Evolutionary conservation across 1,140 invertebrate genomes (phyloP).

Genomic region (Euborellia annulipes): DNA sequence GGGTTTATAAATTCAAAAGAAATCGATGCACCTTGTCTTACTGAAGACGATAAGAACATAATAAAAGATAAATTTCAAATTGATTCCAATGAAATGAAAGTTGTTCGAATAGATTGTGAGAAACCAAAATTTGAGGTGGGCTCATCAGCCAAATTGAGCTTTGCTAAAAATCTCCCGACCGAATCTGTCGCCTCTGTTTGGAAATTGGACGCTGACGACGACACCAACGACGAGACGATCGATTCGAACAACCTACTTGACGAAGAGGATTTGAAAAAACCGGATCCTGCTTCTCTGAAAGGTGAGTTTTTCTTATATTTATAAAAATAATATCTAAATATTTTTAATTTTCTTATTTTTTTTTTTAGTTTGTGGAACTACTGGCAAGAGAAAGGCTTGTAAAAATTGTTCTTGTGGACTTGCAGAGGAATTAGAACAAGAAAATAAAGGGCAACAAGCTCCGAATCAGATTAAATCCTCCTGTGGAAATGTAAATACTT

Average conservation of each 20-base stretch:
- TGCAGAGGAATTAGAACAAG: constrained; percentile 73
- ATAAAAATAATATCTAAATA: constrained; percentile 1
- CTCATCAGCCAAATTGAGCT: constrained; percentile 36
- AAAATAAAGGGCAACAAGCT: constrained; percentile 28
- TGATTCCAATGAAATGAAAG: constrained; percentile 12
- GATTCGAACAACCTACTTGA: constrained; percentile 77
- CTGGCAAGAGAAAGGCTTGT: constrained; percentile 89
- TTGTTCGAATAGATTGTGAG: constrained; percentile 29
- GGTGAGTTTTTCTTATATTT: constrained; percentile 33
- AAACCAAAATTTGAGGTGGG: constrained; percentile 52
- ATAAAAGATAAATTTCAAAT: not conserved
- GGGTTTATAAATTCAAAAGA: constrained; percentile 40
- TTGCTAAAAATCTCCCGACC: constrained; percentile 29
- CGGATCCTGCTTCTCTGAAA: constrained; percentile 59
- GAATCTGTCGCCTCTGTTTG: constrained; percentile 44
- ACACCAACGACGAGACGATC: constrained; percentile 66
- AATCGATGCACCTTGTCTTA: not conserved
- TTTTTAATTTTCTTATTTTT: constrained; percentile 11
- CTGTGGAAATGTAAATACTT: constrained; percentile 94
- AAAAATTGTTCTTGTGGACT: constrained; percentile 96
- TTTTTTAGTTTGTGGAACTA: constrained; percentile 69
- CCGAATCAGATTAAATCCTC: constrained; percentile 53
- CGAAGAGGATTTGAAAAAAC: constrained; percentile 76
- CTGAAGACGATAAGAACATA: not conserved
- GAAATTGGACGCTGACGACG: constrained; percentile 43